phyloP scores from a whole-genome alignment of 2,797 vertebrate genomes.

The Gymnocypris eckloni region DNA sequence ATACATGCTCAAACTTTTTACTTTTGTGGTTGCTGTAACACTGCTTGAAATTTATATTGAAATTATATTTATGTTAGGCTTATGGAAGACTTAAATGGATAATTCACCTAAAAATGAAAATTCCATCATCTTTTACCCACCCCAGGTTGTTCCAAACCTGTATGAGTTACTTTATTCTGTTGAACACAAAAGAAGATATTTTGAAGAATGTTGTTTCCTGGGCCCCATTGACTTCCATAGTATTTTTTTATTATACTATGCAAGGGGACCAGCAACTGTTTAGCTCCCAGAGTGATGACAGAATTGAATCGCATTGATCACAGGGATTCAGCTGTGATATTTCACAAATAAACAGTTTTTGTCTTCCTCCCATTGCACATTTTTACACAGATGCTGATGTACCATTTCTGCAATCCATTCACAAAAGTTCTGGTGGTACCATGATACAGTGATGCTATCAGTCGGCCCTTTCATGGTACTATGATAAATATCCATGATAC shows the following conservation, averaged over 20 bases:
- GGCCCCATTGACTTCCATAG: neutral
- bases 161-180: no score
- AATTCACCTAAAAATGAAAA: neutral
- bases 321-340: neutral
- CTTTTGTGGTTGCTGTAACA: neutral
- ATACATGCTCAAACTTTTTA: neutral
- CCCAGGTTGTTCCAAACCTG: no score
- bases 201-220: neutral
- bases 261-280: neutral
- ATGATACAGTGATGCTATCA: neutral
- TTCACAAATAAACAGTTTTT: conserved; percentile 8
- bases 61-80: neutral
- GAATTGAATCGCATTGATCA: neutral
- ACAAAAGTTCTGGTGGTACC: neutral
- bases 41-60: neutral
- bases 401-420: neutral
- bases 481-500: neutral
- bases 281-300: neutral
- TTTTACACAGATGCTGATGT: neutral
- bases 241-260: neutral
- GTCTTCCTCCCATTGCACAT: neutral
- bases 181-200: no score
- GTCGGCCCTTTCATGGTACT: neutral
- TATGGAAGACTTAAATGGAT: neutral
- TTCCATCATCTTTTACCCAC: neutral